These are phyloP conservation scores for Abrostola triplasia DNA, from an alignment of 2,888 invertebrate genomes.

Conservation along the genomic window DNA sequence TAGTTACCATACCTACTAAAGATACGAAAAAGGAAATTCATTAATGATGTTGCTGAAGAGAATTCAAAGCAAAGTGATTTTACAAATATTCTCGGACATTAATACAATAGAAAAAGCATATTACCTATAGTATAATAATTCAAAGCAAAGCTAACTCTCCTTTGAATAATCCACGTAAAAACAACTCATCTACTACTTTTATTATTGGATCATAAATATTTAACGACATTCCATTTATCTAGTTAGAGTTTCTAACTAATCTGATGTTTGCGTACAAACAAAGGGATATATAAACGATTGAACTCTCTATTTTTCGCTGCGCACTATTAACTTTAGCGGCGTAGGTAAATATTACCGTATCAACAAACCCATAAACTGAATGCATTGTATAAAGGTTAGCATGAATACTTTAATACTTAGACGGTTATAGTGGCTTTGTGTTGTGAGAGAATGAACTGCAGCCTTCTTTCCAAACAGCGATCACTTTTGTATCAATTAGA, in stretches of 20 bases:
- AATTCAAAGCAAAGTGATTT: too few relatives aligned
- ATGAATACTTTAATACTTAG: not conserved
- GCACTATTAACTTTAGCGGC: conserved; percentile 2
- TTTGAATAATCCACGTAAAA: conserved; percentile 3
- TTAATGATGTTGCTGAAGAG: too few relatives aligned
- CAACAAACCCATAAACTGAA: conserved; percentile 10
- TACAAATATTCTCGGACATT: too few relatives aligned
- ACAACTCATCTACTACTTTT: conserved; percentile 1
- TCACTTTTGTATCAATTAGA: too few relatives aligned
- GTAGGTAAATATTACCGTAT: not conserved
- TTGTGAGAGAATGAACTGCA: too few relatives aligned
- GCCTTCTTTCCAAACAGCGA: too few relatives aligned
- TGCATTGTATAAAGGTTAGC: not conserved
- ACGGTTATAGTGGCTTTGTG: not conserved
- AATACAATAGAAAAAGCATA: too few relatives aligned
- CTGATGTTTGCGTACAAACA: conserved; percentile 6
- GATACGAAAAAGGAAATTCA: too few relatives aligned
- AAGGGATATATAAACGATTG: conserved; percentile 6
- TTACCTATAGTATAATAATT: not conserved
- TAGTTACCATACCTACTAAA: too few relatives aligned
- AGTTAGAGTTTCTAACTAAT: conserved; percentile 1
- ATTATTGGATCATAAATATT: conserved; percentile 1
- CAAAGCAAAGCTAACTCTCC: not conserved
- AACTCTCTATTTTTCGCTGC: conserved; percentile 9
- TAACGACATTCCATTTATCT: not conserved